A percentile compares a stretch with the other conserved stretches of the same genome.
These are phyloP conservation scores for Drosophila fuyamai DNA, from an alignment of 1,140 invertebrate species.

Conservation along the genomic window DNA sequence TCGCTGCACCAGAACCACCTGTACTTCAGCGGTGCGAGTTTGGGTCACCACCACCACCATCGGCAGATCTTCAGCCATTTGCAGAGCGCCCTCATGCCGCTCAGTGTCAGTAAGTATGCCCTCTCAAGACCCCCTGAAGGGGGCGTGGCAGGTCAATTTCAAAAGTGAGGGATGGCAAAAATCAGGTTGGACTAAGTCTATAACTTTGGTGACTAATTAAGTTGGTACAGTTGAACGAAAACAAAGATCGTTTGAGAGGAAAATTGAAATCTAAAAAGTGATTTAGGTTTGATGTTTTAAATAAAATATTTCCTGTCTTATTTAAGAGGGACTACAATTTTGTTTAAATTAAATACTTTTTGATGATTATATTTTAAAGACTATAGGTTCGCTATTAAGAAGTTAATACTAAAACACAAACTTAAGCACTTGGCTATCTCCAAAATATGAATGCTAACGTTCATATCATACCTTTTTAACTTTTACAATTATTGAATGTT, in stretches of 20 bases:
- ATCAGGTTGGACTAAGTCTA: constrained; percentile 24
- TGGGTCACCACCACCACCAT: constrained; percentile 78
- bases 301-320: no score
- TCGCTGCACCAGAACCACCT: constrained; percentile 83
- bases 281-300: no score
- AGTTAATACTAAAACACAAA: no score
- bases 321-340: no score
- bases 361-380: no score
- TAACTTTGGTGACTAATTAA: constrained; percentile 5
- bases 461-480: no score
- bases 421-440: no score
- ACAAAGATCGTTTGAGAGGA: no score
- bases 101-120: constrained; percentile 83
- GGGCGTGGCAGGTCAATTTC: constrained; percentile 3
- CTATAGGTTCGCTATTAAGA: no score
- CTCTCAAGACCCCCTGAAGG: background rate
- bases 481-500: no score
- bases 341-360: no score
- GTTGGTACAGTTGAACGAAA: background rate
- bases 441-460: no score
- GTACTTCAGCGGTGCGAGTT: constrained; percentile 73
- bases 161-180: constrained; percentile 3
- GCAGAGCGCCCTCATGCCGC: constrained; percentile 80
- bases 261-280: background rate
- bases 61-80: constrained; percentile 82